Percentiles rank a stretch among this genome's conserved stretches.
phyloP scores from a whole-genome alignment of 2,888 invertebrate species.

The Tachina grossa region DNA sequence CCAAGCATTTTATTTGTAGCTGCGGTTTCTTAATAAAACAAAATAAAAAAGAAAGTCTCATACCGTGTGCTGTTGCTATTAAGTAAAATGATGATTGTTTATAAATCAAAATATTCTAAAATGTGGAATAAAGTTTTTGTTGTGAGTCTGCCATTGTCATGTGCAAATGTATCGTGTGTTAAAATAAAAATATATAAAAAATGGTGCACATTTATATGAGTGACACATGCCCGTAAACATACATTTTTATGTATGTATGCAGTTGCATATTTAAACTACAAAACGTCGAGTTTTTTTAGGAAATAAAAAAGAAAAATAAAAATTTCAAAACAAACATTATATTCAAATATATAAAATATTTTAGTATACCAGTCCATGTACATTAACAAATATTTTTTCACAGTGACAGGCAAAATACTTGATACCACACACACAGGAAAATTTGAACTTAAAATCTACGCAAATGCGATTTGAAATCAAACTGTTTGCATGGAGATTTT shows the following conservation, averaged over 20 bases:
- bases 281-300: background rate
- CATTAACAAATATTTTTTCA: background rate
- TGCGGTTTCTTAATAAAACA: slow-evolving; percentile 27
- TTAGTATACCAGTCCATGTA: background rate
- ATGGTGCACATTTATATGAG: slow-evolving; percentile 29
- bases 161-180: background rate
- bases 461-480: no score
- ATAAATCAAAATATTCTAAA: slow-evolving; percentile 56
- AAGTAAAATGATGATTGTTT: slow-evolving; percentile 45
- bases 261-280: background rate
- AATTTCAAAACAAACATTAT: slow-evolving; percentile 30
- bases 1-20: slow-evolving; percentile 8
- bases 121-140: slow-evolving; percentile 27
- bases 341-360: slow-evolving; percentile 16
- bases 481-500: no score
- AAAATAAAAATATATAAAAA: slow-evolving; percentile 23
- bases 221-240: slow-evolving; percentile 12
- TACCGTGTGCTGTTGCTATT: slow-evolving; percentile 44
- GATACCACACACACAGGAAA: no score
- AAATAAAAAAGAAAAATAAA: background rate
- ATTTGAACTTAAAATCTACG: no score
- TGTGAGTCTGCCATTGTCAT: slow-evolving; percentile 40
- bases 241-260: background rate
- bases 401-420: background rate
- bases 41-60: background rate